phyloP scores from a whole-genome alignment of 2,888 invertebrate species.

The Sarcophaga rosellei region DNA sequence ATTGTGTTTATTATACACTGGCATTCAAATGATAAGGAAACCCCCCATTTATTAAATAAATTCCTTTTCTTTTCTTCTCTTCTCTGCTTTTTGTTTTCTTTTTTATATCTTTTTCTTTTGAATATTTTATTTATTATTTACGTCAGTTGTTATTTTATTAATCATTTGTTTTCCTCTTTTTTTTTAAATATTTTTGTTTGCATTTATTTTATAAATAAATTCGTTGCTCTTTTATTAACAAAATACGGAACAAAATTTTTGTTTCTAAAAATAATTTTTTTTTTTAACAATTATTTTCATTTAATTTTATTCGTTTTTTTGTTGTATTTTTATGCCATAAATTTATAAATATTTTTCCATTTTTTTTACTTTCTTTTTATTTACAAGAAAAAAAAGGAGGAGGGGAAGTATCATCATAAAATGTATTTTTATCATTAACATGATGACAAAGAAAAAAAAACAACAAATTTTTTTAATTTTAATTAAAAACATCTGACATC shows the following conservation, averaged over 20 bases:
- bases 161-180: background rate
- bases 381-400: background rate
- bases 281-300: background rate
- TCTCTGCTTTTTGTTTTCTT: background rate
- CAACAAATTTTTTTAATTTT: background rate
- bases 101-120: too few relatives aligned
- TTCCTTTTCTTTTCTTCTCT: background rate
- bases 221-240: background rate
- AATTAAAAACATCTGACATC: constrained; percentile 3
- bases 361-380: too few relatives aligned
- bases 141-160: background rate
- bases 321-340: too few relatives aligned
- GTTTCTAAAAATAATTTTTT: background rate
- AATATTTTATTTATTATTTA: too few relatives aligned
- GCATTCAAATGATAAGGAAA: constrained; percentile 6
- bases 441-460: too few relatives aligned
- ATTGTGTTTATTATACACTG: too few relatives aligned
- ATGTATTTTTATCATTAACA: constrained; percentile 7
- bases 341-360: too few relatives aligned
- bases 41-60: constrained; percentile 13
- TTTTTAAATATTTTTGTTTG: background rate
- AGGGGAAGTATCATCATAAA: constrained; percentile 6
- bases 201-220: too few relatives aligned
- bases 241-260: constrained; percentile 26
- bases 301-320: background rate